Evolutionary conservation across 2,113 vertebrate species (phyloP).

Genomic region (Phylloscopus trochiloides): DNA sequence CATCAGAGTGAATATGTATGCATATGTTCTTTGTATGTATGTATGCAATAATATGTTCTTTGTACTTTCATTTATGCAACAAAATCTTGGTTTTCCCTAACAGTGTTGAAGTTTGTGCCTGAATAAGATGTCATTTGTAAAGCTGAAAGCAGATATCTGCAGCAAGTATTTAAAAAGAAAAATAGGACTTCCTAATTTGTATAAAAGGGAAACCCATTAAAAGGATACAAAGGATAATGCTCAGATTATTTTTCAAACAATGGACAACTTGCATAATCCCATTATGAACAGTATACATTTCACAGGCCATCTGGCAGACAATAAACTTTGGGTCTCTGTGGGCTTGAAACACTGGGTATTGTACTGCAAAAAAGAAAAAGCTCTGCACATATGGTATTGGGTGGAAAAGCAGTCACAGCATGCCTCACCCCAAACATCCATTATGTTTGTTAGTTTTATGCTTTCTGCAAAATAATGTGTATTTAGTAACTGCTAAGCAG

Average conservation of each 20-base stretch:
- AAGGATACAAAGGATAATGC: conserved; percentile 55
- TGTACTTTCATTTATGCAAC: conserved; percentile 47
- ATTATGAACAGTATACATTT: conserved; percentile 68
- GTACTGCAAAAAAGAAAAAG: conserved; percentile 51
- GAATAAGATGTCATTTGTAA: conserved; percentile 57
- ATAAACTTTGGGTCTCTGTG: conserved; percentile 51
- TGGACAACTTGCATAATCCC: conserved; percentile 73
- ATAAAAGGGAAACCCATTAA: conserved; percentile 57
- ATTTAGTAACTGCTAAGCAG: neutral
- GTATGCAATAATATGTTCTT: conserved; percentile 23
- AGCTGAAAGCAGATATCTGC: conserved; percentile 71
- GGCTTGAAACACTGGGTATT: conserved; percentile 62
- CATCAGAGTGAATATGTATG: neutral
- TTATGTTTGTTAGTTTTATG: conserved; percentile 18
- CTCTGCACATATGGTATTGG: conserved; percentile 26
- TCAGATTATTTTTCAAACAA: conserved; percentile 74
- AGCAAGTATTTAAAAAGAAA: conserved; percentile 64
- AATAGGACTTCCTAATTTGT: conserved; percentile 71
- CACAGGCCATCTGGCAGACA: conserved; percentile 70
- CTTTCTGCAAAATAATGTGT: neutral
- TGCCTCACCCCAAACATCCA: conserved; percentile 15
- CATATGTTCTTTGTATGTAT: conserved; percentile 15
- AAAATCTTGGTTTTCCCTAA: conserved; percentile 51
- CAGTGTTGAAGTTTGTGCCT: conserved; percentile 48
- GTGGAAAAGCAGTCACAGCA: conserved; percentile 54